Conservation (phyloP, 1,140 invertebrate species). For the Euwallacea similis region DNA sequence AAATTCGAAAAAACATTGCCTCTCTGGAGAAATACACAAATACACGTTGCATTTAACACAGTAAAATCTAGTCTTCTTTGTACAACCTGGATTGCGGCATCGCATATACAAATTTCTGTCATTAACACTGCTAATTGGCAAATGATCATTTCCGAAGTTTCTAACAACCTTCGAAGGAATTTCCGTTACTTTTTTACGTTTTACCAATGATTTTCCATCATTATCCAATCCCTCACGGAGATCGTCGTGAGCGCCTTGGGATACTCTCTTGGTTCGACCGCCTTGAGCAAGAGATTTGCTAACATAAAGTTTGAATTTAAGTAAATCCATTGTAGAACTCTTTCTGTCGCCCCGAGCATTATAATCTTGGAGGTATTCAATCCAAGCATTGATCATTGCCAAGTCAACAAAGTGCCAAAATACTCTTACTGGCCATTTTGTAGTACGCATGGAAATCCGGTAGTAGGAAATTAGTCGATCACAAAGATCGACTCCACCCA, state of each 20-base stretch:
- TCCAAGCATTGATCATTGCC: conserved; percentile 26
- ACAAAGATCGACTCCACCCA: background rate
- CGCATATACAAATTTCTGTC: background rate
- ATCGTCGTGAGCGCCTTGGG: too few relatives aligned
- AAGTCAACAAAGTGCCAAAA: conserved; percentile 23
- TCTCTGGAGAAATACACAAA: background rate
- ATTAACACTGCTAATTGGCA: background rate
- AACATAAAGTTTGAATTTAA: background rate
- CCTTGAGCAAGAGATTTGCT: background rate
- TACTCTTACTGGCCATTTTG: background rate
- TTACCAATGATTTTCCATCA: too few relatives aligned
- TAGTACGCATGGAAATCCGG: background rate
- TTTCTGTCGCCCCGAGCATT: too few relatives aligned
- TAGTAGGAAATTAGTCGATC: background rate
- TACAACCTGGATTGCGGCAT: background rate
- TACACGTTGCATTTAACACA: background rate
- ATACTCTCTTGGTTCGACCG: background rate
- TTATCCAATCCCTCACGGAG: background rate
- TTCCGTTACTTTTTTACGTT: too few relatives aligned
- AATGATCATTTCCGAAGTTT: background rate
- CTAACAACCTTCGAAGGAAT: background rate
- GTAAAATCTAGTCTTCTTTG: background rate
- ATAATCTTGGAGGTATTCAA: too few relatives aligned
- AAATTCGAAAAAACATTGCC: background rate
- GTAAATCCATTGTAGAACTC: background rate